Evolutionary conservation across 2,888 invertebrate genomes (phyloP), one percentile per base, ranked within the genome.

Genomic region (Amiota minor): DNA sequence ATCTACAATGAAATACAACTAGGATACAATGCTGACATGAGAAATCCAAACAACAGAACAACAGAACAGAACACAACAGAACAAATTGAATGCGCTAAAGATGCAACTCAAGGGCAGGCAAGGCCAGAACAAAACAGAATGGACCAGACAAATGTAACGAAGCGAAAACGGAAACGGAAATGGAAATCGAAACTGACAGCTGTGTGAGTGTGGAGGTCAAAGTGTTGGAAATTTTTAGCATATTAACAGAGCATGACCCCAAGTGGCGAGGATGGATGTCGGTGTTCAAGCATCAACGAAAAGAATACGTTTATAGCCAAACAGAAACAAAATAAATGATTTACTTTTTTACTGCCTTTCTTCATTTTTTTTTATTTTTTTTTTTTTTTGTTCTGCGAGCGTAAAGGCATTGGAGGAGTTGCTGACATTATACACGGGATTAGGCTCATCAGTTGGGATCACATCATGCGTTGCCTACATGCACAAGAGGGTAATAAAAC

Each of bases 151-250:
- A 8, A 46, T 64, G 16, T n/a, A 65, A 65, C 65, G 47, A 65
- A 65, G 35, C 65, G 35, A 35, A 65, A 47, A 65, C 65, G 65
- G 65, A 65, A 65, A 65, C 64, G 11, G 64, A 47, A 47, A 47
- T 18, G 47, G 12, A 46, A 65, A 20, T 10, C 3, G 18, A 16
- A 53, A n/a, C 18, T 65, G 65, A 49, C 47, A 65, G 18, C 62
- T 23, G 35, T 14, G 45, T 35, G n/a, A n/a, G 23, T 11, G 45
- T 35, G n/a, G 35, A 46, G 47, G 16, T 16, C 47, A 47, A 47
- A 47, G 16, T 10, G 20, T 59, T 59, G 11, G 8, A 9, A 59
- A 59, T 59, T 59, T 2, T 16, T 16, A 53, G 53, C 53, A n/a
- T 53, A 35, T 35, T 35, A 35, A 35, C 35, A 35, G 35, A 35